Evolutionary conservation across 2,888 invertebrate species (phyloP), one percentile per base, ranked within the genome.

Genomic region (Eupithecia tripunctaria): DNA sequence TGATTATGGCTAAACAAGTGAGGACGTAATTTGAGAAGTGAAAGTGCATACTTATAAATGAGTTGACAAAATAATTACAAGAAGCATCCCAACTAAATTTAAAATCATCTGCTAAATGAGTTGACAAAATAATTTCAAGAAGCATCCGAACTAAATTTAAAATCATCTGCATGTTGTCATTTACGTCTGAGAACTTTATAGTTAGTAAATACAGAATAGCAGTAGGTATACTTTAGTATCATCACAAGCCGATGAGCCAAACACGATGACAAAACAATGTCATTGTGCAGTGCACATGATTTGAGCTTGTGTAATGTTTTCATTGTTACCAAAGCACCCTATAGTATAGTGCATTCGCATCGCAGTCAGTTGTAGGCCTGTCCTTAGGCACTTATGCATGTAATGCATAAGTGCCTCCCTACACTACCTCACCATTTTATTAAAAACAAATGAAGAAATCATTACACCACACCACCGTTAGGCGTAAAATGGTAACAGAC

Each of bases 251-350:
- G 62, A 71, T 68, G 74, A 62, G 68, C 74, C 66, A 71, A 71
- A 74, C 70, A 74, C 68, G 51, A 29, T 81, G 82, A 72, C 83
- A 78, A 84, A 90, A 90, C 91, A 91, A 90, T 88, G 87, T 86
- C 87, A 90, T 89, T 90, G 90, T 90, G 81, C 81, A 81, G 90
- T 90, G 81, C 81, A 81, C 77, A 79, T 79, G 77, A 81, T 73
- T 81, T 78, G 78, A 66, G 80, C 79, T 81, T 81, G 82, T 83
- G 81, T 82, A 82, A 85, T 81, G 85, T 81, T 81, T 83, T 81
- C 88, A 90, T 91, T 91, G 91, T 91, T 89, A 84, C 77, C 84
- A 81, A 85, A 85, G 81, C 87, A 86, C 89, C 86, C 84, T 68
- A 32, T 32, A 32, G 32, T n/a, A 21, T 77, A 78, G 27, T 56